These are phyloP conservation scores for Drosophila kepulauana DNA, from an alignment of 1,140 invertebrate species.

Conservation along the genomic window DNA sequence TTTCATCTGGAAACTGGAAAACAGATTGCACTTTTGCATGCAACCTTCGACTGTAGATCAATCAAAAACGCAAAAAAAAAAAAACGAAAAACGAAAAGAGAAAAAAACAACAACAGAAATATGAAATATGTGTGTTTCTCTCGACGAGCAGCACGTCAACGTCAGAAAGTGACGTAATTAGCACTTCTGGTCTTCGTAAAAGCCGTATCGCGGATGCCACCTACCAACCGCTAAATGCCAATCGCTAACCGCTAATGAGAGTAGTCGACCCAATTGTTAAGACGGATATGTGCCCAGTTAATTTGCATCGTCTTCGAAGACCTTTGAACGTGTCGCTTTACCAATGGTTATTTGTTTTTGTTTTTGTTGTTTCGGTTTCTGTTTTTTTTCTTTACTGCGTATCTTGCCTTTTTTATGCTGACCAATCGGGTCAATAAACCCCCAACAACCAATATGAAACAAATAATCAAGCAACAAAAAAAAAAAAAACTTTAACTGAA, in stretches of 20 bases:
- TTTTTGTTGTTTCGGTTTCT: neutral
- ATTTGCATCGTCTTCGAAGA: conserved; percentile 39
- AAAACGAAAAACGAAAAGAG: conserved; percentile 47
- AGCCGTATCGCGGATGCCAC: conserved; percentile 27
- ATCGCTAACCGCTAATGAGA: conserved; percentile 41
- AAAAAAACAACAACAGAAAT: conserved; percentile 51
- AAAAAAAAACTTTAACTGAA: conserved; percentile 17
- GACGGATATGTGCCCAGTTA: conserved; percentile 56
- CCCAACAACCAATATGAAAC: conserved; percentile 17
- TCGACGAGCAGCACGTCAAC: neutral
- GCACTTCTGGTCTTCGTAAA: conserved; percentile 43
- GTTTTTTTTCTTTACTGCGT: conserved; percentile 38
- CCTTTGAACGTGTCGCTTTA: conserved; percentile 46
- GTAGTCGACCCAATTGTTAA: conserved; percentile 44
- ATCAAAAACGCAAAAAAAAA: conserved; percentile 64
- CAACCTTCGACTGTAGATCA: conserved; percentile 80
- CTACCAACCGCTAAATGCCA: conserved; percentile 15
- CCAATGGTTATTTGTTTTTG: neutral
- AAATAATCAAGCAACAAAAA: conserved; percentile 13
- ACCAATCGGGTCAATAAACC: conserved; percentile 54
- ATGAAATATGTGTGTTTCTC: conserved; percentile 22
- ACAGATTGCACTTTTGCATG: conserved; percentile 80
- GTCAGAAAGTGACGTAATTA: conserved; percentile 51
- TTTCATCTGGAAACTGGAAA: conserved; percentile 53
- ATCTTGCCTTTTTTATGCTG: conserved; percentile 45